These are phyloP conservation scores for Cephalopterus ornatus DNA, from an alignment of 2,113 vertebrate genomes.

Conservation along the genomic window DNA sequence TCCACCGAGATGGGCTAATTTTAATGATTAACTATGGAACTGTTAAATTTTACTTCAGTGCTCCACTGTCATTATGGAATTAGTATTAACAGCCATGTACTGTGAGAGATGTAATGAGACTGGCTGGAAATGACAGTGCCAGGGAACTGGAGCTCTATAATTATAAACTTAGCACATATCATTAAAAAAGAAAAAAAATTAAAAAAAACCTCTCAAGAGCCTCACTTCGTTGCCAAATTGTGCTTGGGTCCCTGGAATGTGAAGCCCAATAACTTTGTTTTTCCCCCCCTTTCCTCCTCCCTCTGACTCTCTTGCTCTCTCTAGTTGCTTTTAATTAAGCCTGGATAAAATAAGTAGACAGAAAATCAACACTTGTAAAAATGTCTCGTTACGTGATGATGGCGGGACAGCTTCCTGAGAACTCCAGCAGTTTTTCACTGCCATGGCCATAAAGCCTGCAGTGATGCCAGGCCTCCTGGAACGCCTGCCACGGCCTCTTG, in stretches of 20 bases:
- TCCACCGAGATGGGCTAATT: constrained; percentile 66
- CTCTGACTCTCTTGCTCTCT: constrained; percentile 2
- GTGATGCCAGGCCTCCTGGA: neutral
- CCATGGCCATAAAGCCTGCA: neutral
- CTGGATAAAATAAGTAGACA: constrained; percentile 24
- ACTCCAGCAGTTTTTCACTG: neutral
- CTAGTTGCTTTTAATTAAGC: constrained; percentile 48
- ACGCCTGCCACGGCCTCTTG: accelerated
- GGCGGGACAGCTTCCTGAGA: neutral
- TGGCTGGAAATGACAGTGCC: constrained; percentile 14
- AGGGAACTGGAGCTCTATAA: constrained; percentile 20
- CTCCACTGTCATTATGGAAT: constrained; percentile 66
- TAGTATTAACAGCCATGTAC: constrained; percentile 58
- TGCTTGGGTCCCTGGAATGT: neutral
- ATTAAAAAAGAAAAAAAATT: neutral
- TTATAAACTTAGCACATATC: constrained; percentile 12
- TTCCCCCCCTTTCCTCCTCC: neutral
- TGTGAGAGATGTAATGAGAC: constrained; percentile 63
- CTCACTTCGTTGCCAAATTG: neutral
- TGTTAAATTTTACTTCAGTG: constrained; percentile 67
- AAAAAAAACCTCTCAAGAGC: neutral
- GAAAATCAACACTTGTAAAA: constrained; percentile 46
- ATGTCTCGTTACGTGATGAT: neutral
- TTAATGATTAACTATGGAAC: constrained; percentile 74
- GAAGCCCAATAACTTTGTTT: neutral